Percentiles rank a stretch among this genome's conserved stretches.
Conservation (phyloP, 2,797 vertebrate species). For the Macropodus opercularis region DNA sequence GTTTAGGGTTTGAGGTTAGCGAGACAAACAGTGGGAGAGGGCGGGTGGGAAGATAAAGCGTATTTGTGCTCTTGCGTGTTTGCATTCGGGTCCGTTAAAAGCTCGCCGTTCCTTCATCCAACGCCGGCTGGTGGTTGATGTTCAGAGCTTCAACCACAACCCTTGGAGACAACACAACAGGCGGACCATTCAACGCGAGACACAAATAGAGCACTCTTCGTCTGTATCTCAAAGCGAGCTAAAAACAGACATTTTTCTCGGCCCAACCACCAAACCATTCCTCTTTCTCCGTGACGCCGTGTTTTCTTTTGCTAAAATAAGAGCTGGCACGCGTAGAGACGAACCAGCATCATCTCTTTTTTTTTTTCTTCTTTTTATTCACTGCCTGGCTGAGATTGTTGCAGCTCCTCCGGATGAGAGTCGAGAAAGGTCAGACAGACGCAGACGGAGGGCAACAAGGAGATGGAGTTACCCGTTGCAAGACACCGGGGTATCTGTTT, state of each 20-base stretch:
- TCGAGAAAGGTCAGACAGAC: conserved; percentile 63
- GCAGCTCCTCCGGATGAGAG: conserved; percentile 43
- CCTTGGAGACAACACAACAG: conserved; percentile 52
- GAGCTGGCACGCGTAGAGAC: conserved; percentile 56
- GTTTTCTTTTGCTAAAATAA: conserved; percentile 63
- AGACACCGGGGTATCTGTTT: conserved; percentile 55
- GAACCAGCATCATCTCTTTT: conserved; percentile 29
- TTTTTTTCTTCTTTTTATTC: conserved; percentile 50
- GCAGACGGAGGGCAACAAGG: conserved; percentile 50
- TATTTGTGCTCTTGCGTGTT: conserved; percentile 28
- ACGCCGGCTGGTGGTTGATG: conserved; percentile 47
- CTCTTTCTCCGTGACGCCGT: conserved; percentile 44
- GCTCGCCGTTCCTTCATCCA: conserved; percentile 53
- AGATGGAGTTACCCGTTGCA: conserved; percentile 56
- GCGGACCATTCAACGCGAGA: conserved; percentile 57
- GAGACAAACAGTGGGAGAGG: conserved; percentile 21
- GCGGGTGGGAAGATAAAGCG: conserved; percentile 36
- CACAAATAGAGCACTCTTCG: conserved; percentile 59
- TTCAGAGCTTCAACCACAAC: conserved; percentile 56
- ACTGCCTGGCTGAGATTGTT: conserved; percentile 43
- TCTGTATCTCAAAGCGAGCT: conserved; percentile 44
- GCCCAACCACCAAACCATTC: conserved; percentile 38
- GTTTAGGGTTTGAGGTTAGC: conserved; percentile 52
- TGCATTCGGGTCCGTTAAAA: conserved; percentile 50
- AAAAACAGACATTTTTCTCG: conserved; percentile 54